Percentiles rank a stretch among this genome's conserved stretches.
Evolutionary conservation across 2,888 invertebrate species (phyloP).

Genomic region (Chouioia cunea): DNA sequence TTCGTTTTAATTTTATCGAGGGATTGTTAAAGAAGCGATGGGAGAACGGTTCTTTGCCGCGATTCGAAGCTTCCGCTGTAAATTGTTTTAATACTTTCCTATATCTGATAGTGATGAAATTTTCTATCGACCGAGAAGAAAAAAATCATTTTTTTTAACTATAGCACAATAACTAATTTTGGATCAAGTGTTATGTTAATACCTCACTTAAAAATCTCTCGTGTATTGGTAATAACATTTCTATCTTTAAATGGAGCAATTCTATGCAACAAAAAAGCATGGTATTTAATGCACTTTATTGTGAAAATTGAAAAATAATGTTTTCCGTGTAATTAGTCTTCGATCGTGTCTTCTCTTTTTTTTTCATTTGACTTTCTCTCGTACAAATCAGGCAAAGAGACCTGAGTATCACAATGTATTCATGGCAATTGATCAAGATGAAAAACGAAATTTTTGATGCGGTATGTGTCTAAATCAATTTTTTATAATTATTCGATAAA

Average conservation of each 20-base stretch:
- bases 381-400: conserved; percentile 35
- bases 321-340: conserved; percentile 30
- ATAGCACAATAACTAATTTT: too few species aligned
- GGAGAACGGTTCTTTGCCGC: too few species aligned
- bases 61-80: too few species aligned
- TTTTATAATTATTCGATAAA: too few species aligned
- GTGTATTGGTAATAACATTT: conserved; percentile 29
- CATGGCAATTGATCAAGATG: conserved; percentile 35
- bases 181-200: not conserved
- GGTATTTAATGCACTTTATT: conserved; percentile 31
- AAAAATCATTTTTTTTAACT: too few species aligned
- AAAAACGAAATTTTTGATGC: too few species aligned
- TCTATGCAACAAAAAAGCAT: conserved; percentile 28
- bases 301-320: conserved; percentile 34
- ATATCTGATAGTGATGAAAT: too few species aligned
- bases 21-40: too few species aligned
- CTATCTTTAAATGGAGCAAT: conserved; percentile 28
- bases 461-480: too few species aligned
- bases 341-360: conserved; percentile 29
- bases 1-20: too few species aligned
- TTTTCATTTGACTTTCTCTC: conserved; percentile 34
- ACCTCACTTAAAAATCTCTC: conserved; percentile 44
- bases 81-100: too few species aligned
- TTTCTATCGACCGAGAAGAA: too few species aligned
- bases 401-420: conserved; percentile 24